Evolutionary conservation across 2,888 invertebrate species (phyloP), one percentile per base, ranked within the genome.

Genomic region (Dorcus hopei): DNA sequence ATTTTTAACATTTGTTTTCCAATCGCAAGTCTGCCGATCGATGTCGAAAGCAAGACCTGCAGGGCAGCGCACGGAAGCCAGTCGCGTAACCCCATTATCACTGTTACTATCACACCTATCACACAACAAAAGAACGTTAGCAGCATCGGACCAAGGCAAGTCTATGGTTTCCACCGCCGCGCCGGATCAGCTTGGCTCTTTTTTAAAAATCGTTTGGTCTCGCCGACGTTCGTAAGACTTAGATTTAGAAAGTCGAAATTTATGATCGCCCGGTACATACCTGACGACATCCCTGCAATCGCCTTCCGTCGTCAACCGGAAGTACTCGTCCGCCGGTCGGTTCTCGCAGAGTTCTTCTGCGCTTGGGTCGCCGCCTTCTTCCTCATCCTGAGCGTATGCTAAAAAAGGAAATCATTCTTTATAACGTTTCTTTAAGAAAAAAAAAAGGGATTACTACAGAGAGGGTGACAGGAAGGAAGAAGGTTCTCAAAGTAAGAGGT

Each of bases 1-100:
- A 88, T 94, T 95, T 87, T 93, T 93, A 83, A 95, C 95, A 85
- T 94, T 87, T 78, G 93, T 88, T 87, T 91, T 95, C 95, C 95
- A 95, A 84, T 95, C 94, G 85, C 95, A 95, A 74, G 94, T 95
- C 83, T 95, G 95, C 75, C 93, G 88, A 80, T 90, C 89, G 80
- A 95, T 90, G 87, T 95, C 95, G 84, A 95, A 95, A 76, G 91
- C 93, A 79, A 95, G 86, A 80, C 94, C 91, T 76, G 86, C 88
- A 73, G 95, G 94, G 81, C 95, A 95, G 77, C 89, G 86, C 77
- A 95, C 92, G 66, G 90, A 87, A 74, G 95, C 93, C 80, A 95
- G 85, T 79, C 95, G 87, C 76, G 89, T 91, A 72, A 87, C 87
- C 74, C 91, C 91, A 80, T 88, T 90, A 82, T 93, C 91, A 77